phyloP scores from a whole-genome alignment of 1,140 invertebrate genomes.

The Macrobrachium rosenbergii region DNA sequence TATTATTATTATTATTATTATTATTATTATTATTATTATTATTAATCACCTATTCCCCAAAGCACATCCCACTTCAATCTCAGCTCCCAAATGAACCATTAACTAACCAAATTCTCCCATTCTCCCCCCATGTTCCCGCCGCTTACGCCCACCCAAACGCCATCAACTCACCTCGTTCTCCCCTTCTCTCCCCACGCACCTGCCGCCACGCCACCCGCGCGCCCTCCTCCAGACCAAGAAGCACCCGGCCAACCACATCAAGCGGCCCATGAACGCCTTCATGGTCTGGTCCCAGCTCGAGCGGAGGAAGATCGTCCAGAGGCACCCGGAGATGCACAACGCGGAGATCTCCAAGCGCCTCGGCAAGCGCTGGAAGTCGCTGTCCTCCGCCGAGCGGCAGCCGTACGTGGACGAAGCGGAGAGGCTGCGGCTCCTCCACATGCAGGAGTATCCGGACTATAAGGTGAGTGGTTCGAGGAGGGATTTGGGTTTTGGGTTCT shows the following conservation, averaged over 20 bases:
- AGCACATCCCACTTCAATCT: background rate
- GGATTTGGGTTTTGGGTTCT: background rate
- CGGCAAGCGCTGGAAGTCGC: slow-evolving; percentile 90
- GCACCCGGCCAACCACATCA: slow-evolving; percentile 95
- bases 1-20: background rate
- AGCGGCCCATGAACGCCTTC: slow-evolving; percentile 97
- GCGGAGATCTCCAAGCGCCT: slow-evolving; percentile 95
- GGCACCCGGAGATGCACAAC: slow-evolving; percentile 95
- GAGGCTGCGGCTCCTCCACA: slow-evolving; percentile 88
- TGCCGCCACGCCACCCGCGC: no score
- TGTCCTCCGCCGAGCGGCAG: slow-evolving; percentile 87
- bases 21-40: no score
- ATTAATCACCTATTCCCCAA: no score
- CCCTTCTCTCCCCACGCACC: background rate
- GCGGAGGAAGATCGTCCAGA: slow-evolving; percentile 91
- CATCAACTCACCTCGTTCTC: background rate
- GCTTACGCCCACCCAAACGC: no score
- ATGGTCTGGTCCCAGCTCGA: slow-evolving; percentile 98
- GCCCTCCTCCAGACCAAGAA: slow-evolving; percentile 92
- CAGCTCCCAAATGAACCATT: background rate
- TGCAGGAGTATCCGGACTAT: slow-evolving; percentile 97
- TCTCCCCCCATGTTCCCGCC: background rate
- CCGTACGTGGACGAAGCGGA: slow-evolving; percentile 96
- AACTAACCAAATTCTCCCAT: background rate
- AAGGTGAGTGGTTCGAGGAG: slow-evolving; percentile 74